Conservation (phyloP, 2,888 invertebrate species). For the Drosophila pseudotakahashii region DNA sequence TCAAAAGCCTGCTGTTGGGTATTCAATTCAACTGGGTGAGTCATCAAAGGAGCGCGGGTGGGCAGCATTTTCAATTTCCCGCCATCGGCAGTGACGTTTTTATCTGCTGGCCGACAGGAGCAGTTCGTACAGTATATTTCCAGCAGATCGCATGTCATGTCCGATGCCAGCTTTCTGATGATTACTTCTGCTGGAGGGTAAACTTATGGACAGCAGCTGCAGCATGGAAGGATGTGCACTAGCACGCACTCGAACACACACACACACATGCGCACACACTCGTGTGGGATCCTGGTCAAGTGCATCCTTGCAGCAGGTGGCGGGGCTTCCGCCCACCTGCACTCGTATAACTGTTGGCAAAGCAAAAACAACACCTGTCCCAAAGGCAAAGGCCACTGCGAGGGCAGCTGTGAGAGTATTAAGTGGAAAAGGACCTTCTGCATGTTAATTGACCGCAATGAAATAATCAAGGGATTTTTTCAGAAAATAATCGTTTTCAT, state of each 20-base stretch:
- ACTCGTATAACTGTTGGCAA: slow-evolving; percentile 12
- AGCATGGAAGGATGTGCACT: slow-evolving; percentile 2
- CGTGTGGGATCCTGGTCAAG: slow-evolving; percentile 10
- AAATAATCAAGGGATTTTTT: background rate
- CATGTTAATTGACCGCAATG: background rate
- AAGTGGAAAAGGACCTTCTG: background rate
- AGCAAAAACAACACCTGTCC: slow-evolving; percentile 12
- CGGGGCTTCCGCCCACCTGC: slow-evolving; percentile 9
- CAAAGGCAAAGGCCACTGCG: slow-evolving; percentile 8
- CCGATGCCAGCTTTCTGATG: slow-evolving; percentile 46
- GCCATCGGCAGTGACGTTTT: slow-evolving; percentile 41
- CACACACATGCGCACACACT: background rate
- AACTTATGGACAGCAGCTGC: slow-evolving; percentile 33
- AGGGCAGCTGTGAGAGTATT: slow-evolving; percentile 8
- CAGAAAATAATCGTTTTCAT: background rate
- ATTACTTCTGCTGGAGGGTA: slow-evolving; percentile 41
- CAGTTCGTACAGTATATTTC: slow-evolving; percentile 12
- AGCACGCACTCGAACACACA: background rate
- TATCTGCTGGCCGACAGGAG: slow-evolving; percentile 37
- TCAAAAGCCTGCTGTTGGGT: background rate
- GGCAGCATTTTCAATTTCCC: slow-evolving; percentile 31
- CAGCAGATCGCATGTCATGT: slow-evolving; percentile 42
- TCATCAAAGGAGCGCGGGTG: background rate
- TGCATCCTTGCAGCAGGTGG: slow-evolving; percentile 14
- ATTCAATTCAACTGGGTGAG: slow-evolving; percentile 12